Base-by-base conservation (phyloP, 2,888 invertebrate genomes). In the Cosmorhoe ocellata region DNA sequence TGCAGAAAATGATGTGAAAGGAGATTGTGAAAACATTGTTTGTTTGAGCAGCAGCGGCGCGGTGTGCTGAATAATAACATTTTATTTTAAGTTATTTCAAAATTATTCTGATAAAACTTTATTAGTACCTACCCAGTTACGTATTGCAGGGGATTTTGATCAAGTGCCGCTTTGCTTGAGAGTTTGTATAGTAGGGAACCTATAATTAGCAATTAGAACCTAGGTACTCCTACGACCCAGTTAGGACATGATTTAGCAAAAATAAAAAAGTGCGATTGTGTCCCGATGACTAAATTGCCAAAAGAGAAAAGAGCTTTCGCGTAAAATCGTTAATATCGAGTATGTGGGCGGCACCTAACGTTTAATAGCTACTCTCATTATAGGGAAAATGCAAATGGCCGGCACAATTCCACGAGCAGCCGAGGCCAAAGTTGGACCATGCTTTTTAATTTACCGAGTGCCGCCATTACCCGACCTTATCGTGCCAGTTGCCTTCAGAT, bases 371-470 rank as follows among this genome's bases (percentile, higher is more conserved):
- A 65, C 60, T 70, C 63, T 67, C 66, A 68, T 64, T 18, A 66
- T 61, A 68, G 70, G 42, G 70, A 71, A 75, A 77, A 78, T 76
- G 76, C 70, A 76, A 82, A 81, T 75, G 73, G 69, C 61, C 63
- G 65, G 60, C 66, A 69, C 71, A 69, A 77, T 72, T 75, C 66
- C 67, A 63, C 64, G 59, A 59, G 55, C 59, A 52, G 66, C 62
- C 64, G 70, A 63, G 66, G 70, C 54, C 62, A 59, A 72, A 77
- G 70, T 73, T 70, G 63, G 66, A 62, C 69, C 69, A 67, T 76
- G 76, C 73, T 79, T 84, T 83, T 85, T 84, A 82, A 84, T 84
- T 82, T 79, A 79, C 76, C 72, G 71, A 81, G 79, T 76, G 77
- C 71, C 70, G 69, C 75, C 72, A 79, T 81, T 81, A 76, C 73